phyloP scores from a whole-genome alignment of 2,888 invertebrate species.

The Tiphia femorata region DNA sequence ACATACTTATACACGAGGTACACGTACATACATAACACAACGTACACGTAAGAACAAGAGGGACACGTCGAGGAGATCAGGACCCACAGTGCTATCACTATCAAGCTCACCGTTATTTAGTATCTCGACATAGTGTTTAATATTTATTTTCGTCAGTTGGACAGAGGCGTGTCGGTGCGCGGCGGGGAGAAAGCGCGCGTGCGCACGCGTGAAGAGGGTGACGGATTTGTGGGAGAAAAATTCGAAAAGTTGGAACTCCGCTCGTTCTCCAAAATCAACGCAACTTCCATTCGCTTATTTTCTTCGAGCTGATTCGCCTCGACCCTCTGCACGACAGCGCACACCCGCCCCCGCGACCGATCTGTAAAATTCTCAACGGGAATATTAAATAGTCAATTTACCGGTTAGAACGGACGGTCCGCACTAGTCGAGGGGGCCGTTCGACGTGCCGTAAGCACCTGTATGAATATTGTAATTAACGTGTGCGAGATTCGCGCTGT shows the following conservation, averaged over 20 bases:
- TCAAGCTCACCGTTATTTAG: slow-evolving; percentile 33
- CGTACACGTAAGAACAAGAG: slow-evolving; percentile 15
- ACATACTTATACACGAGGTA: slow-evolving; percentile 32
- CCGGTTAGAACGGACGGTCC: slow-evolving; percentile 41
- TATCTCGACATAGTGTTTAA: slow-evolving; percentile 40
- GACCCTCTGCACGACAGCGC: too few species aligned
- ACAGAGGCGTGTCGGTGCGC: slow-evolving; percentile 12
- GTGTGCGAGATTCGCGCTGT: slow-evolving; percentile 11
- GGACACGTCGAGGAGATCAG: slow-evolving; percentile 6
- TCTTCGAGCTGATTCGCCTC: too few species aligned
- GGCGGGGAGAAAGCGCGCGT: neutral
- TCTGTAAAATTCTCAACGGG: slow-evolving; percentile 64
- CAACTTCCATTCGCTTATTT: neutral
- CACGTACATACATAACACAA: slow-evolving; percentile 37
- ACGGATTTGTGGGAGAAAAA: too few species aligned
- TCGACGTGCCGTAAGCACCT: slow-evolving; percentile 37
- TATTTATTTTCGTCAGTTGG: slow-evolving; percentile 45
- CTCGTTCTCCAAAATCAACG: too few species aligned
- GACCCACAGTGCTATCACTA: slow-evolving; percentile 26
- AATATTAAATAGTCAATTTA: slow-evolving; percentile 68
- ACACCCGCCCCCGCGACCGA: too few species aligned
- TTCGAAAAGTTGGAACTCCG: too few species aligned
- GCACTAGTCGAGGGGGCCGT: slow-evolving; percentile 9
- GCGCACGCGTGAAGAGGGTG: neutral
- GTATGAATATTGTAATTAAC: slow-evolving; percentile 52